These are phyloP conservation scores for Syngnathus scovelli DNA, from an alignment of 2,113 vertebrate species.

Conservation along the genomic window DNA sequence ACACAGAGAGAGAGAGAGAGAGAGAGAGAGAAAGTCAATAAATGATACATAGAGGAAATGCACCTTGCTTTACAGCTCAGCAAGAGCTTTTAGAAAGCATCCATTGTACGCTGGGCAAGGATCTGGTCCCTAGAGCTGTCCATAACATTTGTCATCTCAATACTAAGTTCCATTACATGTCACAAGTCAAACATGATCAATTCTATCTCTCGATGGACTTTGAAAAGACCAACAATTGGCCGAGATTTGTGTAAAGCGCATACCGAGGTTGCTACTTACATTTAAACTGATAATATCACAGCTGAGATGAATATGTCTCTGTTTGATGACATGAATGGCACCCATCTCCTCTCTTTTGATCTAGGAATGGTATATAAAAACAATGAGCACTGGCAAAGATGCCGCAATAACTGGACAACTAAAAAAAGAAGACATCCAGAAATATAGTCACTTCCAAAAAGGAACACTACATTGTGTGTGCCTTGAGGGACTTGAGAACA, in stretches of 20 bases:
- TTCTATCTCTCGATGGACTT: background rate
- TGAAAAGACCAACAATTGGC: background rate
- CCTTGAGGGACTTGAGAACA: slow-evolving; percentile 11
- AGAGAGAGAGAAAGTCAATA: background rate
- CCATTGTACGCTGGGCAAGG: too few relatives aligned
- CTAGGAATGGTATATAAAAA: slow-evolving; percentile 50
- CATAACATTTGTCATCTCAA: too few relatives aligned
- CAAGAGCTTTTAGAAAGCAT: too few relatives aligned
- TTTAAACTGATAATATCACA: slow-evolving; percentile 97
- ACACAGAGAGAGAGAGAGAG: background rate
- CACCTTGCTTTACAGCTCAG: background rate
- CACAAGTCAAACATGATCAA: background rate
- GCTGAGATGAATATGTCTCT: slow-evolving; percentile 87
- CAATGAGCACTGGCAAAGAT: background rate
- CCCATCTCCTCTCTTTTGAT: slow-evolving; percentile 92
- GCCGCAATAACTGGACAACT: too few relatives aligned
- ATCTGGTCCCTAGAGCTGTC: too few relatives aligned
- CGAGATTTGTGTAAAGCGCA: background rate
- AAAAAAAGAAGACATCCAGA: too few relatives aligned
- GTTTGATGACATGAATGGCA: slow-evolving; percentile 94
- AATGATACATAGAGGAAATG: background rate
- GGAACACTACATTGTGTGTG: too few relatives aligned
- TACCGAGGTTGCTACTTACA: slow-evolving; percentile 68
- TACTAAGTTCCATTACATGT: background rate
- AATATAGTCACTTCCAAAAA: too few relatives aligned